phyloP scores from a whole-genome alignment of 2,888 invertebrate genomes.

The Pterobdella sp. region DNA sequence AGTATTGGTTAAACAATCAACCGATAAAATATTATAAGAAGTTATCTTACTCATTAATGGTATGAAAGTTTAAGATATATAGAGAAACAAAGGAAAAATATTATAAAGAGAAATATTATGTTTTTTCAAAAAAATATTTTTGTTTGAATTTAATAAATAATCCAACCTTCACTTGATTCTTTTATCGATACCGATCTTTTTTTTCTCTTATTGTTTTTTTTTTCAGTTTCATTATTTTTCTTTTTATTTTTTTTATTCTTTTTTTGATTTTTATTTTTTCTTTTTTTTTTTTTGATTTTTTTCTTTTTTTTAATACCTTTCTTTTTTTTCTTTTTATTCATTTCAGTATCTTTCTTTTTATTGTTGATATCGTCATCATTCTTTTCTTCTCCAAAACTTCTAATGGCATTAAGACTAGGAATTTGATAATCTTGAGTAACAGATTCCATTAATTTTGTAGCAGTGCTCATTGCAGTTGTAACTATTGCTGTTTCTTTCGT shows the following conservation, averaged over 20 bases:
- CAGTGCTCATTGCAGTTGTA: background rate
- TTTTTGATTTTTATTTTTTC: slow-evolving; percentile 1
- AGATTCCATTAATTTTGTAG: background rate
- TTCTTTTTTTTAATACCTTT: background rate
- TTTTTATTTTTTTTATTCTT: background rate
- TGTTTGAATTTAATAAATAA: too few species aligned
- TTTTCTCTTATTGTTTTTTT: background rate
- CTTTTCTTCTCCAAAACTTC: background rate
- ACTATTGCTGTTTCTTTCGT: background rate
- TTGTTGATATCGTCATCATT: background rate
- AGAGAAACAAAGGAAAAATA: too few species aligned
- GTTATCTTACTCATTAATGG: too few species aligned
- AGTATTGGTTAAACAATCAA: too few species aligned
- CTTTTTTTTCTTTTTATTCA: background rate
- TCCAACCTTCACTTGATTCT: too few species aligned
- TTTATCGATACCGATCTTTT: too few species aligned
- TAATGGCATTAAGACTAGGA: background rate
- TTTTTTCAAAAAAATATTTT: too few species aligned
- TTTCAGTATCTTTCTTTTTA: background rate
- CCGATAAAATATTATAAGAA: too few species aligned
- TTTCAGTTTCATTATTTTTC: background rate
- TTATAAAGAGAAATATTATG: too few species aligned
- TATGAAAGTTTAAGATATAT: too few species aligned
- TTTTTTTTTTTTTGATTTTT: background rate
- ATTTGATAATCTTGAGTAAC: background rate